Evolutionary conservation across 2,113 vertebrate species (phyloP), one percentile per base, ranked within the genome.

Genomic region (Tachuris rubrigastra): DNA sequence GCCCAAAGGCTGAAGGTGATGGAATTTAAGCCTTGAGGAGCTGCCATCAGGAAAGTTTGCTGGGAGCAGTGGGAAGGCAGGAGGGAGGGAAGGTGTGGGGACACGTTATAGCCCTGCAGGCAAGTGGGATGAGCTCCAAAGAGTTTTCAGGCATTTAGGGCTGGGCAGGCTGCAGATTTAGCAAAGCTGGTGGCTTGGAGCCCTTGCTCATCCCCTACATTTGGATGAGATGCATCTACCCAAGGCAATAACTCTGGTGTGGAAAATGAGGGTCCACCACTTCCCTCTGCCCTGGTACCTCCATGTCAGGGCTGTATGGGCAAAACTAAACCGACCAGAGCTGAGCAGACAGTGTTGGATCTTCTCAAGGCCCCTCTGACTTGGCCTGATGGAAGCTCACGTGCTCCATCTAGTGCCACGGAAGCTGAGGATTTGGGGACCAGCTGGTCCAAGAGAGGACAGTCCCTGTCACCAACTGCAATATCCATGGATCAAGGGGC

Each of bases 321-420:
- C 63, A 37, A 66, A 92, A 55, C 8, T 22, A 23, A 73, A 18
- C 44, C 0, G 0, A 33, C 10, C 12, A 17, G 52, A 75, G 52
- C 74, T 25, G 31, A 63, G 8, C 3, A n/a, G 39, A 10, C 37
- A 75, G 44, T 2, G 5, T 12, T 33, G 60, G 84, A 85, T 44
- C n/a, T 73, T 80, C 17, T 68, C 30, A 1, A n/a, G 33, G 9
- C 6, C 6, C 9, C 53, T n/a, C 25, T 52, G 68, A 17, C 4
- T 60, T 22, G 4, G 59, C 35, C 41, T 30, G 41, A 16, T 65
- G 72, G 80, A 95, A 89, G 85, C 79, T 83, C 87, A 44, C 25
- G 62, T 41, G 73, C 81, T 91, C 96, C 95, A 89, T 88, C 94
- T 93, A 80, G 88, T 21, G 95, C 50, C 49, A 53, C 14, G 37